phyloP scores from a whole-genome alignment of 2,797 vertebrate species.

The Malurus splendens region DNA sequence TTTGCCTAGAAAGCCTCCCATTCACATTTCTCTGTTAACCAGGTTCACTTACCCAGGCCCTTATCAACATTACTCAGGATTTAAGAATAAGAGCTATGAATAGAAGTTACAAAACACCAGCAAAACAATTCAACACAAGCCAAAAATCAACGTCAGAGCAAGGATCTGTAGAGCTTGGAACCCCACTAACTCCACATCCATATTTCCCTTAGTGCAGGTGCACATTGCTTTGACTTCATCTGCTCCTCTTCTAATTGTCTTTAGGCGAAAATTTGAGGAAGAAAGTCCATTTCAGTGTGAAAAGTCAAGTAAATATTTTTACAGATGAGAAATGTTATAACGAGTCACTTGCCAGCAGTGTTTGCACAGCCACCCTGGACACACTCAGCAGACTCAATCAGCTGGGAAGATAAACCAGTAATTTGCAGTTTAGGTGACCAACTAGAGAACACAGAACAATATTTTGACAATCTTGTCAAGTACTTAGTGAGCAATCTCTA shows the following conservation, averaged over 20 bases:
- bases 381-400: background rate
- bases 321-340: background rate
- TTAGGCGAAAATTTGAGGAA: background rate
- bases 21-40: background rate
- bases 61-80: background rate
- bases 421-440: background rate
- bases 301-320: constrained; percentile 17
- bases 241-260: background rate
- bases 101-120: background rate
- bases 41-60: background rate
- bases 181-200: rapidly evolving
- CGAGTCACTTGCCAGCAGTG: background rate
- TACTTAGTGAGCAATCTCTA: constrained; percentile 7
- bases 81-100: background rate
- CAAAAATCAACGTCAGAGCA: background rate
- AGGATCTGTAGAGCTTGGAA: background rate
- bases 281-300: background rate
- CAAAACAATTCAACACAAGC: background rate
- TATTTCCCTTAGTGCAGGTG: rapidly evolving
- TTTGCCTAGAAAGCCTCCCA: background rate
- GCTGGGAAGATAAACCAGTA: background rate
- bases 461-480: background rate
- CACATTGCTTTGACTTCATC: background rate
- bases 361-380: background rate
- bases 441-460: background rate